A percentile compares a stretch with the other conserved stretches of the same genome.
Conservation (phyloP, 2,797 vertebrate genomes). For the Moxostoma hubbsi region DNA sequence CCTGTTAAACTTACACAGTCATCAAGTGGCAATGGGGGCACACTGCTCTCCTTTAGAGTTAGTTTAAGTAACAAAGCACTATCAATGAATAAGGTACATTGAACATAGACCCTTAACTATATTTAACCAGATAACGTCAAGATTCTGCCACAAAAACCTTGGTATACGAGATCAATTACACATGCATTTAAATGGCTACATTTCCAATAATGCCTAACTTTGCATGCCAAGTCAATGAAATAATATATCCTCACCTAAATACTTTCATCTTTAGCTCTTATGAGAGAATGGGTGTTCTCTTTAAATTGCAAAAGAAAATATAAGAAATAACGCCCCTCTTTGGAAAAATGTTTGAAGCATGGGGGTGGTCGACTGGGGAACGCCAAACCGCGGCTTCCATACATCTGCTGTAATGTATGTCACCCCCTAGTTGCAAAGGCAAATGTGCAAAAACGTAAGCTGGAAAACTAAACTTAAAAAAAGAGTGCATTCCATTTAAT, state of each 20-base stretch:
- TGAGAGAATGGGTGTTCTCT: not conserved
- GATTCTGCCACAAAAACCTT: constrained; percentile 7
- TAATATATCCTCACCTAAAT: constrained; percentile 25
- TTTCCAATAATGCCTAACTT: constrained; percentile 56
- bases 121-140: constrained; percentile 28
- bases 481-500: constrained; percentile 41
- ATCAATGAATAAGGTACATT: constrained; percentile 22
- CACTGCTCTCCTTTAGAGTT: constrained; percentile 41
- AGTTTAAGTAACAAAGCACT: constrained; percentile 30
- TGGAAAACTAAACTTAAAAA: constrained; percentile 45
- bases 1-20: constrained; percentile 27
- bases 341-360: constrained; percentile 57
- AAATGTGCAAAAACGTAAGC: constrained; percentile 79
- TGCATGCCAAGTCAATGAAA: constrained; percentile 55
- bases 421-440: constrained; percentile 68
- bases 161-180: constrained; percentile 27
- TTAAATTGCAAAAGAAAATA: constrained; percentile 25
- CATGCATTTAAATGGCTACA: constrained; percentile 58
- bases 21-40: constrained; percentile 43
- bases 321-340: constrained; percentile 42
- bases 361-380: constrained; percentile 31
- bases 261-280: constrained; percentile 12
- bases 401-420: constrained; percentile 28
- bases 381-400: constrained; percentile 5
- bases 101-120: constrained; percentile 6